Evolutionary conservation across 2,888 invertebrate species (phyloP).

Genomic region (Lysandra coridon): DNA sequence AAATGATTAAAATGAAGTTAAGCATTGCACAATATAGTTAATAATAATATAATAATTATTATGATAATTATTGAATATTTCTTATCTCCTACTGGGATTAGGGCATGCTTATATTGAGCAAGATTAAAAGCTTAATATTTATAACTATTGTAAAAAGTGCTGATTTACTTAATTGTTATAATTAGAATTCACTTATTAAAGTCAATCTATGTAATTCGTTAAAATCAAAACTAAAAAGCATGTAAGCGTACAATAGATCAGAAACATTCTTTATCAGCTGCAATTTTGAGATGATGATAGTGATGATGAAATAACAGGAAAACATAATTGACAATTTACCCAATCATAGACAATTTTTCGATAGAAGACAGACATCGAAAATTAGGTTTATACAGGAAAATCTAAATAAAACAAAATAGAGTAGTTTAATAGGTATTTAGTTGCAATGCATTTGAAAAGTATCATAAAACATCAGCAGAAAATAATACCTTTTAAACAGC

Average conservation of each 20-base stretch:
- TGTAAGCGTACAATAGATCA: too few relatives aligned
- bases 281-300: background rate
- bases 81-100: background rate
- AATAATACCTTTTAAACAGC: background rate
- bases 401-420: background rate
- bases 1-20: background rate
- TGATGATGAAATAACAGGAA: background rate
- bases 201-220: too few relatives aligned
- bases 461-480: background rate
- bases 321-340: background rate
- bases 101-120: background rate
- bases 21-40: background rate
- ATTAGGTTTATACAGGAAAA: background rate
- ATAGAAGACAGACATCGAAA: background rate
- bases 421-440: too few relatives aligned
- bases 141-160: too few relatives aligned
- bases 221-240: too few relatives aligned
- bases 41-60: background rate
- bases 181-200: background rate
- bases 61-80: background rate
- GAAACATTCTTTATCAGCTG: too few relatives aligned
- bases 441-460: background rate
- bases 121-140: conserved; percentile 6
- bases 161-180: background rate
- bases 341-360: background rate